Base-by-base conservation (phyloP, 2,888 invertebrate species). In the Phrixothrix hirtus region DNA sequence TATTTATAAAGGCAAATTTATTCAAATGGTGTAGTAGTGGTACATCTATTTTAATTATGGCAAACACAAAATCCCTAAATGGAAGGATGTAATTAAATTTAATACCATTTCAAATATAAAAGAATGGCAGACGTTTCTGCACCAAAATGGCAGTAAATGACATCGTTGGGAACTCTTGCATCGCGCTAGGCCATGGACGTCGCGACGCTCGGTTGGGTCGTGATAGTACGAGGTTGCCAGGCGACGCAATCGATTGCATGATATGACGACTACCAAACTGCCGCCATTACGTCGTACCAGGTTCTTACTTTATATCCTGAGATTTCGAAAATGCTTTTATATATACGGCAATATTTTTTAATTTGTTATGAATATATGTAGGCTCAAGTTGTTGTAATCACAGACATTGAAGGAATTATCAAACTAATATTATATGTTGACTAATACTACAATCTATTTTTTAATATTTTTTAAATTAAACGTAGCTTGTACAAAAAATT, bases 191-290 rank as follows among this genome's bases (percentile, higher is more conserved):
- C 59, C 55, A 55, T 59, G 60, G 60, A 48, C 57, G 59, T 45
- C 45, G 49, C 42, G 45, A 50, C 44, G 58, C 58, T 51, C 58
- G 61, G 50, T 47, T 58, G 57, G 44, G 51, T 59, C 56, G 59
- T 58, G 53, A 61, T 58, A 58, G 56, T 59, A 60, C 56, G 55
- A 54, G 44, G 60, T 60, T 60, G 60, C 60, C 55, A 55, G 38
- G 58, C 60, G 58, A 60, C 58, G 52, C 56, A 46, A 60, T 60
- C 60, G 60, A 60, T 58, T 58, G 42, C 42, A 44, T 47, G 52
- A 55, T 58, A 59, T 59, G 59, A 61, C 57, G 59, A 57, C 55
- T 55, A 48, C 55, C 52, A 53, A 55, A 52, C 55, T 54, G 55
- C 56, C 56, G 58, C 61, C 56, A 58, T 59, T 54, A 57, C 56